A percentile compares a stretch with the other conserved stretches of the same genome.
Evolutionary conservation across 2,113 vertebrate genomes (phyloP).

Genomic region (Brachypteracias leptosomus): DNA sequence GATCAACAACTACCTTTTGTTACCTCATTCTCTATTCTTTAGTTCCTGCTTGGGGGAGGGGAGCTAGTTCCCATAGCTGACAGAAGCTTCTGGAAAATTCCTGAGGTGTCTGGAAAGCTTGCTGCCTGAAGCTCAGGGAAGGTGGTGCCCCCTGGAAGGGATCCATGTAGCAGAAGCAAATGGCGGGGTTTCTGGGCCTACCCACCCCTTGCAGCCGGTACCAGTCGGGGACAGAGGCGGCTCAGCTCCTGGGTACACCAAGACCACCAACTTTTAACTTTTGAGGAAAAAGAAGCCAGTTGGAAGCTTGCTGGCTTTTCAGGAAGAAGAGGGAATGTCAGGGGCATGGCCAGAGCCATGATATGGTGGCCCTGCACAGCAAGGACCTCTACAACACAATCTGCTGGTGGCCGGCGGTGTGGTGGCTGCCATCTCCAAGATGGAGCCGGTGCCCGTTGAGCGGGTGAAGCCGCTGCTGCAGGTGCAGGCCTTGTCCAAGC

Average conservation of each 20-base stretch:
- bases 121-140: not conserved
- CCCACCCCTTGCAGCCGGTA: not conserved
- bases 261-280: not conserved
- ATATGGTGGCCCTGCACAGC: not conserved
- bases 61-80: not conserved
- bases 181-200: fast-evolving
- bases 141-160: not conserved
- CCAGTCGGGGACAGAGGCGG: fast-evolving
- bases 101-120: no score
- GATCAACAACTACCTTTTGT: not conserved
- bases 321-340: no score
- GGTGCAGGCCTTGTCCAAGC: conserved; percentile 51
- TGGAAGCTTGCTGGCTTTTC: fast-evolving
- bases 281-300: not conserved
- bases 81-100: not conserved
- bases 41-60: not conserved
- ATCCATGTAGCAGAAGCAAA: not conserved
- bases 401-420: conserved; percentile 79
- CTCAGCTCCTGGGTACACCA: not conserved
- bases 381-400: not conserved
- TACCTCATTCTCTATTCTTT: not conserved
- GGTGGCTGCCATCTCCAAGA: conserved; percentile 81
- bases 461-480: conserved; percentile 77
- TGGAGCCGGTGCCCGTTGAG: conserved; percentile 78
- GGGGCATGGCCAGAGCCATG: fast-evolving